Evolutionary conservation across 2,888 invertebrate genomes (phyloP), one percentile per base, ranked within the genome.

Genomic region (Euspilapteryx auroguttella): DNA sequence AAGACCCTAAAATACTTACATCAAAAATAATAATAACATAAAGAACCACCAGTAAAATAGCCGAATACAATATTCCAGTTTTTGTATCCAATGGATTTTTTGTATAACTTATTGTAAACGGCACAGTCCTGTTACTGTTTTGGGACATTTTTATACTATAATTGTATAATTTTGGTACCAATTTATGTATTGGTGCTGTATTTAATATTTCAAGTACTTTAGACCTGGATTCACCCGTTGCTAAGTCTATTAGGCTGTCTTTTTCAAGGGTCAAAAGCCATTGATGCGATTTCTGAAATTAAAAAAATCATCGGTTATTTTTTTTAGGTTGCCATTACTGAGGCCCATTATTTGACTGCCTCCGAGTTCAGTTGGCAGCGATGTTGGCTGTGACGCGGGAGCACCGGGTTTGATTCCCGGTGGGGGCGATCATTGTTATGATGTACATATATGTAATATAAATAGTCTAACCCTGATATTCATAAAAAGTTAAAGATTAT

Each of bases 21-120:
- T 91, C 90, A 62, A 87, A 88, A 37, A 89, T 83, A 35, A 92
- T 86, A 10, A 91, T 55, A 4, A 85, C 48, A 48, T 92, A 91
- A 22, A 92, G 78, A 2, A 83, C 80, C 5, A 82, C 34, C 2
- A 92, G 62, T 14, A 90, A 78, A 3, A 82, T 35, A 1, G 83
- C 80, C 0, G 87, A 88, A 39, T 83, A 84, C 8, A 83, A 50
- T 6, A 87, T 80, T 0, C 89, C 88, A 36, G 78, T 71, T 29
- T 79, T 68, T 1, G 69, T 56, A 44, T 82, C 78, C 15, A 85
- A 77, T 1, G 86, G 82, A 24, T 80, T 53, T 0, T 80, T 47
- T 48, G 83, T 79, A 38, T 81, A 84, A 17, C 55, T 43, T 11
- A 47, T 23, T 1, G 41, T 39, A 12, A 45, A 39, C 1, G 50